These are phyloP conservation scores for Esox niger DNA, from an alignment of 2,113 vertebrate species.

Conservation along the genomic window DNA sequence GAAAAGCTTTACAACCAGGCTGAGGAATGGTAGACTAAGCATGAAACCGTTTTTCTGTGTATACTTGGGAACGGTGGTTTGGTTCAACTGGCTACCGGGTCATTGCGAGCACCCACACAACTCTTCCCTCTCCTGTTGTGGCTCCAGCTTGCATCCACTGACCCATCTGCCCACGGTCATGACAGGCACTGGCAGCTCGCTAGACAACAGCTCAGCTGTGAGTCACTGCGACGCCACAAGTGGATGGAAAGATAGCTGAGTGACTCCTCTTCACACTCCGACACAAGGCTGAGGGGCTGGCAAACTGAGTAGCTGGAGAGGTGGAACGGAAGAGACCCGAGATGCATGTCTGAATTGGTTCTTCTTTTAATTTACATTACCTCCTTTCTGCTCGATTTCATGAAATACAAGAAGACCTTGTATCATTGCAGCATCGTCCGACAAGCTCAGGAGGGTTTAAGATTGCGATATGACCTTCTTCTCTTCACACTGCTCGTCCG, in stretches of 20 bases:
- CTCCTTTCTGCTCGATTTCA: too few relatives aligned
- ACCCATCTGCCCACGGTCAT: slow-evolving; percentile 46
- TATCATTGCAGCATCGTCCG: too few relatives aligned
- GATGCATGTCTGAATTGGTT: too few relatives aligned
- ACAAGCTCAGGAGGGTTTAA: neutral
- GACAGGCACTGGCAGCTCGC: slow-evolving; percentile 33
- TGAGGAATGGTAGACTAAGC: neutral
- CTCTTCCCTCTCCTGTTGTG: slow-evolving; percentile 23
- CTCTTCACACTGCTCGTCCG: too few relatives aligned
- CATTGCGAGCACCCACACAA: slow-evolving; percentile 36
- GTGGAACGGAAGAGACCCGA: neutral
- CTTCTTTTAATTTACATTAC: too few relatives aligned
- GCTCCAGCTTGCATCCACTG: slow-evolving; percentile 46
- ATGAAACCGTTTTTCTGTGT: neutral
- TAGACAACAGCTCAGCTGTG: slow-evolving; percentile 45
- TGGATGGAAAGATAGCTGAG: slow-evolving; percentile 38
- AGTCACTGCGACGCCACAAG: slow-evolving; percentile 50
- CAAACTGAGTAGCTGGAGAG: slow-evolving; percentile 21
- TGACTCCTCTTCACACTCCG: slow-evolving; percentile 43
- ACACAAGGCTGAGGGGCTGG: slow-evolving; percentile 34
- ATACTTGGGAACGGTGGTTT: neutral
- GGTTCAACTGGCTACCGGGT: slow-evolving; percentile 20
- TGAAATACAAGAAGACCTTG: too few relatives aligned
- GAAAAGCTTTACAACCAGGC: too few relatives aligned
- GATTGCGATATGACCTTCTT: neutral